Evolutionary conservation across 2,113 vertebrate species (phyloP).

Genomic region (Tetrax tetrax): DNA sequence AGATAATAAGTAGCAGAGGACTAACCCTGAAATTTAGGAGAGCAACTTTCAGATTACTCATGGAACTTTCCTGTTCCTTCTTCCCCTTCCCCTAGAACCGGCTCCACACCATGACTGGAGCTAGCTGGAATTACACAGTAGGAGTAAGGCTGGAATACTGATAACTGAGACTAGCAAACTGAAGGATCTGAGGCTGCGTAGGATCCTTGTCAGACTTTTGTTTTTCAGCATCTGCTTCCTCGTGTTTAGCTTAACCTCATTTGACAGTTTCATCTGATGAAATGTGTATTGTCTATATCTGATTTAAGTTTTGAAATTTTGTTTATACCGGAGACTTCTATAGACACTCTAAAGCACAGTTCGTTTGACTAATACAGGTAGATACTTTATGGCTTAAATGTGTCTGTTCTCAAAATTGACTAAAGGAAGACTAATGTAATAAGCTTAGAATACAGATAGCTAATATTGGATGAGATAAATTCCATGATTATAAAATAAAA

Average conservation of each 20-base stretch:
- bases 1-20: background rate
- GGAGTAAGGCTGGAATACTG: background rate
- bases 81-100: background rate
- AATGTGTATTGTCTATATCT: background rate
- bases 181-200: background rate
- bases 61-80: background rate
- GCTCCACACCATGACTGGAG: background rate
- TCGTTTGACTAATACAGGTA: background rate
- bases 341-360: background rate
- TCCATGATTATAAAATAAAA: background rate
- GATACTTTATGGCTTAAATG: background rate
- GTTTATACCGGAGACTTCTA: background rate
- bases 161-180: background rate
- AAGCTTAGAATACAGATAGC: background rate
- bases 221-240: background rate
- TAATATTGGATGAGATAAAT: background rate
- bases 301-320: background rate
- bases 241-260: constrained; percentile 1
- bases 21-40: background rate
- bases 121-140: background rate
- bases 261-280: background rate
- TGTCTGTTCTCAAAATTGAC: background rate
- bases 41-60: background rate
- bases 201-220: background rate
- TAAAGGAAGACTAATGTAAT: background rate